Base-by-base conservation (phyloP, 2,797 vertebrate genomes). In the Oophaga sylvatica region DNA sequence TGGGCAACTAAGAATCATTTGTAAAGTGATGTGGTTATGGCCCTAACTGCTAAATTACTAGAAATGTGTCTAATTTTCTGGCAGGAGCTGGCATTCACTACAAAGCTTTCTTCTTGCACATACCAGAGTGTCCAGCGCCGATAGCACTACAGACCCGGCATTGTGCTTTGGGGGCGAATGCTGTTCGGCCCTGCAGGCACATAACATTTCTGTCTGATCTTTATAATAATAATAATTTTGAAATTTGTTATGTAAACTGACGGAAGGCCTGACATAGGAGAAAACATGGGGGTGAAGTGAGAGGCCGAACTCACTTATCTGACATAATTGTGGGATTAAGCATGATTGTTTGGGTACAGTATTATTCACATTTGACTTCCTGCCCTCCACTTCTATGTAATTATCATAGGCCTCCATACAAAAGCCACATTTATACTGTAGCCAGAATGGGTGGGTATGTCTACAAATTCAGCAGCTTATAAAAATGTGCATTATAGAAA, bases 181-280 rank as follows among this genome's bases (percentile, higher is more conserved):
- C 82, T 80, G 29, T 60, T 80, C 29, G 65, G 70, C 87, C 83
- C 83, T 70, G 20, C 70, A 82, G 87, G 53, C 87, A 85, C 68
- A 67, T 56, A 85, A 20, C 57, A 88, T 88, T 80, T 71, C 68
- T 41, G 16, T 75, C 29, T 80, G 45, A 63, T 84, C 67, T 75
- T 56, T 80, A 88, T 80, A 88, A 73, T 60, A 84, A 73, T 60
- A 84, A 76, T 73, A 41, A 75, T 81, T 84, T 63, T 19, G 79
- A 75, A 84, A 71, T 71, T 70, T 29, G 73, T 81, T 88, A 62
- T 63, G 41, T 65, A 84, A 57, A 62, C 76, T 63, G 41, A 67
- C 16, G 22, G 22, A n/a, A n/a, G 71, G n/a, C 70, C 16, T 26
- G 9, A 65, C 35, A 57, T n/a, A 57, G n/a, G 76, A n/a, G 22